A percentile compares a stretch with the other conserved stretches of the same genome.
Evolutionary conservation across 2,888 invertebrate species (phyloP).

Genomic region (Hydroisotoma schaefferi): DNA sequence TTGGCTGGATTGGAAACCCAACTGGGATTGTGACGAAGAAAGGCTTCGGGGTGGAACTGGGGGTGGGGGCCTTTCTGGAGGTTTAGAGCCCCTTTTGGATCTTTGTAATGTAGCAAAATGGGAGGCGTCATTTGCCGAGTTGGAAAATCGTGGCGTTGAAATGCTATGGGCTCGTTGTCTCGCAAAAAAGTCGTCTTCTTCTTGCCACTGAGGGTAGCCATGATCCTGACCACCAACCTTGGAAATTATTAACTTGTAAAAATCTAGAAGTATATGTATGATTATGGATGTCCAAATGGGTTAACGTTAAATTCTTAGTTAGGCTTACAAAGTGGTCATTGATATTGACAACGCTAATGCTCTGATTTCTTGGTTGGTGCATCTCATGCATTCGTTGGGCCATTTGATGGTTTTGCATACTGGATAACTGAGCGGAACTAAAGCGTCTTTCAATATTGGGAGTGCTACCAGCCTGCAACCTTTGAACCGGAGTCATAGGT

Average conservation of each 20-base stretch:
- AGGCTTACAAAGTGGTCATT: slow-evolving; percentile 30
- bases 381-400: slow-evolving; percentile 39
- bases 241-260: no score
- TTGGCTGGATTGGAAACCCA: slow-evolving; percentile 36
- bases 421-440: slow-evolving; percentile 26
- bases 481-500: slow-evolving; percentile 33
- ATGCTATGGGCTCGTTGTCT: slow-evolving; percentile 54
- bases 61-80: slow-evolving; percentile 42
- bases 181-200: slow-evolving; percentile 45
- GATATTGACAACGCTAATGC: slow-evolving; percentile 41
- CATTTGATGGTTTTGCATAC: slow-evolving; percentile 4
- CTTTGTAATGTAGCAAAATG: slow-evolving; percentile 47
- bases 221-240: slow-evolving; percentile 51
- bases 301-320: background rate
- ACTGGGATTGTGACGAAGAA: slow-evolving; percentile 27
- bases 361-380: slow-evolving; percentile 38
- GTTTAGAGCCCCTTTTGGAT: slow-evolving; percentile 12
- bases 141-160: slow-evolving; percentile 40
- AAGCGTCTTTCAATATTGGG: slow-evolving; percentile 20
- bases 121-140: slow-evolving; percentile 40
- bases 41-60: slow-evolving; percentile 41
- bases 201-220: slow-evolving; percentile 56
- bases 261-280: no score
- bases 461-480: slow-evolving; percentile 16
- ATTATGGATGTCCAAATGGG: no score